Evolutionary conservation across 1,140 invertebrate species (phyloP), one percentile per base, ranked within the genome.

Genomic region (Fopius arisanus): DNA sequence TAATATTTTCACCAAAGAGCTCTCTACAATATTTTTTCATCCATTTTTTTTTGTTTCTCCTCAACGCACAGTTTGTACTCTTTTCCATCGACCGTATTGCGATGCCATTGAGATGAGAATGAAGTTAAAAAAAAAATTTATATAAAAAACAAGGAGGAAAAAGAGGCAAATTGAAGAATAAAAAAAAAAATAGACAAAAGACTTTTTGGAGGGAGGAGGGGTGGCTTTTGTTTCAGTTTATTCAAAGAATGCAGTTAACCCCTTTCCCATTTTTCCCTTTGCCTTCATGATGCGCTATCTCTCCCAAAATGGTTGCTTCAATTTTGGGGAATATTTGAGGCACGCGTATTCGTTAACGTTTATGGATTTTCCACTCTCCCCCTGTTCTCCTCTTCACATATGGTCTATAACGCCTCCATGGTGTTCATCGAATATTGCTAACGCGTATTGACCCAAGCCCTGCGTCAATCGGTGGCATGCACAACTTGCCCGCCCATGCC

Each of bases 301-400:
- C 23, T n/a, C 62, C 67, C n/a, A 31, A 37, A 67, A 48, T 69
- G 28, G 43, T 48, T 76, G 48, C 71, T 70, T 72, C 54, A 72
- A 77, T 74, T 77, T 77, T 70, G 51, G 67, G 59, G 72, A 67
- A 76, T 78, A 81, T 82, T 82, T 83, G 77, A 81, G 75, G 80
- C 82, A 81, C 82, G 81, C 78, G 75, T 77, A 72, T 76, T 80
- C 78, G 78, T 77, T 80, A 82, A 82, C 78, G 74, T 81, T 81
- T 77, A 78, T 73, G 75, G 74, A 75, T 78, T 75, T 76, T 33
- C 71, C 10, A 21, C 43, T 33, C 21, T 51, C 68, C 33, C 26
- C 16, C 14, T 54, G 54, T 41, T 70, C 37, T 7, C 2, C 6
- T 41, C 19, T 5, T 9, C 40, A 41, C 29, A 16, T 73, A 68